Evolutionary conservation across 2,888 invertebrate genomes (phyloP).

Genomic region (Synanthedon formicaeformis): DNA sequence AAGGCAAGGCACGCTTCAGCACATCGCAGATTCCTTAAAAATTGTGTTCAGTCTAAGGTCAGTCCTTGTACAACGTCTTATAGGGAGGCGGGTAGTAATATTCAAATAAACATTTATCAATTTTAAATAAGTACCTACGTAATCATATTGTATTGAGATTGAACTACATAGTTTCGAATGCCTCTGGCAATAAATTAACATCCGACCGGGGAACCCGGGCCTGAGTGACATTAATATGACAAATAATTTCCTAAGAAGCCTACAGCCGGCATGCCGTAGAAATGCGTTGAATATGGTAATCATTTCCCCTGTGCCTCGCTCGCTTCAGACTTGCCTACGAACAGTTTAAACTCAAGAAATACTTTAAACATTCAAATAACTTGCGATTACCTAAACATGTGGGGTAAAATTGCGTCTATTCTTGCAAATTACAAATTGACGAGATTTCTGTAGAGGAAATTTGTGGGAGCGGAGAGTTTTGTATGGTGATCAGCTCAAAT

Average conservation of each 20-base stretch:
- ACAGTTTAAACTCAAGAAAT: conserved; percentile 44
- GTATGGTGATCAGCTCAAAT: too few species aligned
- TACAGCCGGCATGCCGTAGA: conserved; percentile 35
- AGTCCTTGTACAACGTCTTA: too few species aligned
- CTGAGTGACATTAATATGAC: conserved; percentile 65
- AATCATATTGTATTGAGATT: conserved; percentile 8
- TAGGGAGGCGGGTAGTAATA: too few species aligned
- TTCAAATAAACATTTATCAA: too few species aligned
- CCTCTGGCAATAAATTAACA: conserved; percentile 50
- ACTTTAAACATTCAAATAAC: conserved; percentile 27
- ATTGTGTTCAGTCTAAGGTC: too few species aligned
- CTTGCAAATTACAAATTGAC: too few species aligned
- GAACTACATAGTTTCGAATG: conserved; percentile 26
- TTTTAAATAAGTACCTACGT: too few species aligned
- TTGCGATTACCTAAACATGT: not conserved
- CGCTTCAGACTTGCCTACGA: conserved; percentile 21
- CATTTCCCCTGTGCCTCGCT: conserved; percentile 48
- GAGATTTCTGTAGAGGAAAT: too few species aligned
- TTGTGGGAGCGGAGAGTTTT: too few species aligned
- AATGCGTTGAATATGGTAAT: conserved; percentile 64
- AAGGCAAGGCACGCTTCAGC: too few species aligned
- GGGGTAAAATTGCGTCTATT: not conserved
- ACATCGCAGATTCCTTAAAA: too few species aligned
- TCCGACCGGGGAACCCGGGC: conserved; percentile 42
- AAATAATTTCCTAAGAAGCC: conserved; percentile 62